Percentiles rank a stretch among this genome's conserved stretches.
Conservation (phyloP, 2,797 vertebrate species). For the Caiman crocodilus region DNA sequence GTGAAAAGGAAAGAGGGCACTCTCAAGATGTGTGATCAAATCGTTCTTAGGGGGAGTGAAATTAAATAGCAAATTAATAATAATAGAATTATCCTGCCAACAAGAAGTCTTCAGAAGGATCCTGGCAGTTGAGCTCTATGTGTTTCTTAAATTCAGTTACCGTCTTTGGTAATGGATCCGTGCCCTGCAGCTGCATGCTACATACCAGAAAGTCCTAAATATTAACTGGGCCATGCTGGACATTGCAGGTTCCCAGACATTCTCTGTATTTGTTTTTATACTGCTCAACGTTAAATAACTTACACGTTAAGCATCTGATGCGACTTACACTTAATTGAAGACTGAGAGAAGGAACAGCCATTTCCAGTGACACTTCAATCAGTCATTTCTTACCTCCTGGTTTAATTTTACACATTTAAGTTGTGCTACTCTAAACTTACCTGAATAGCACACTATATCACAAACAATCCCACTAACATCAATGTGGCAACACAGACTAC, state of each 20-base stretch:
- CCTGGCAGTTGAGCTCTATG: neutral
- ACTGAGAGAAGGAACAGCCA: neutral
- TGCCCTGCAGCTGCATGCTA: slow-evolving; percentile 34
- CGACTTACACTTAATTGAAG: neutral
- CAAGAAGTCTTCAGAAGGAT: neutral
- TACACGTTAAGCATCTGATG: neutral
- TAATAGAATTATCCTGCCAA: neutral
- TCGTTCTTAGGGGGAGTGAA: neutral
- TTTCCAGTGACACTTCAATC: neutral
- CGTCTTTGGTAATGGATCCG: slow-evolving; percentile 20
- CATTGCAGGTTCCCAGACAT: slow-evolving; percentile 63
- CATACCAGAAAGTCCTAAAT: neutral
- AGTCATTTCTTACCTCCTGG: neutral
- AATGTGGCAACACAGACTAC: neutral
- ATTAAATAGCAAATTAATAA: slow-evolving; percentile 8
- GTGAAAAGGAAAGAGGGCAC: neutral
- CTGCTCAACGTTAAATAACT: accelerated
- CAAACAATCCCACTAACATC: neutral
- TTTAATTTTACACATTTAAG: neutral
- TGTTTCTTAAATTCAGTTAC: slow-evolving; percentile 25
- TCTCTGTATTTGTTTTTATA: slow-evolving; percentile 5
- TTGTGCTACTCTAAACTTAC: neutral
- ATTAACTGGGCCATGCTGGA: slow-evolving; percentile 24
- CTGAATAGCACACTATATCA: neutral
- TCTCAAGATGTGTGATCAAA: neutral